Percentiles rank a stretch among this genome's conserved stretches.
These are phyloP conservation scores for Acleris literana DNA, from an alignment of 2,888 invertebrate genomes.

Conservation along the genomic window DNA sequence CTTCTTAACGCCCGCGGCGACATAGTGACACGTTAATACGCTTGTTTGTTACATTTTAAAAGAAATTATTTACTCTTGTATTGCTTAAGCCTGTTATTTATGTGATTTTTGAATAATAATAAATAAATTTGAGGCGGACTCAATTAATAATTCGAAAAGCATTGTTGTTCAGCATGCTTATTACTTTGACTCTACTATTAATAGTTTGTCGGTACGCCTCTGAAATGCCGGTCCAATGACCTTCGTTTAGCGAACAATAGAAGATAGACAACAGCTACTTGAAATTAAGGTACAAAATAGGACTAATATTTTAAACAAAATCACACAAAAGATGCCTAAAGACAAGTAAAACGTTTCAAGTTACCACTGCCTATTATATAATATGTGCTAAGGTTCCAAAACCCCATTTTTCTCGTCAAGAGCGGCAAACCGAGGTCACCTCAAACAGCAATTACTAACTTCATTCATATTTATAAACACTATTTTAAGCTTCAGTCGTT, in stretches of 20 bases:
- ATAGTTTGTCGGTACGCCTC: constrained; percentile 4
- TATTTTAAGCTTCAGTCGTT: constrained; percentile 48
- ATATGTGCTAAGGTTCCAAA: constrained; percentile 36
- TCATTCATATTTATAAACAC: constrained; percentile 37
- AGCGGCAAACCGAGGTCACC: constrained; percentile 28
- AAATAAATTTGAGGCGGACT: no score
- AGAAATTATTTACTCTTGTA: constrained; percentile 47
- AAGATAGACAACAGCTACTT: background rate
- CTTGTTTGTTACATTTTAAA: constrained; percentile 60
- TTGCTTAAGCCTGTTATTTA: no score
- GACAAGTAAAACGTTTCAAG: constrained; percentile 8
- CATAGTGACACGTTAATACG: constrained; percentile 52
- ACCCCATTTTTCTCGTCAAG: constrained; percentile 24
- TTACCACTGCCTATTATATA: constrained; percentile 18
- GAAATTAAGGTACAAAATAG: constrained; percentile 1
- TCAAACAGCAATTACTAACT: constrained; percentile 36
- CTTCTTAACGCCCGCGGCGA: constrained; percentile 52
- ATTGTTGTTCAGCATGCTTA: no score
- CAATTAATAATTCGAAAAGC: no score
- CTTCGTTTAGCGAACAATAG: background rate
- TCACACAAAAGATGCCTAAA: constrained; percentile 13
- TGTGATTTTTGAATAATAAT: no score
- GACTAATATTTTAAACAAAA: constrained; percentile 14
- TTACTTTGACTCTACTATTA: no score
- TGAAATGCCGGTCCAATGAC: constrained; percentile 21